These are phyloP conservation scores for Zaprionus vittiger DNA, from an alignment of 1,140 invertebrate genomes.

Conservation along the genomic window DNA sequence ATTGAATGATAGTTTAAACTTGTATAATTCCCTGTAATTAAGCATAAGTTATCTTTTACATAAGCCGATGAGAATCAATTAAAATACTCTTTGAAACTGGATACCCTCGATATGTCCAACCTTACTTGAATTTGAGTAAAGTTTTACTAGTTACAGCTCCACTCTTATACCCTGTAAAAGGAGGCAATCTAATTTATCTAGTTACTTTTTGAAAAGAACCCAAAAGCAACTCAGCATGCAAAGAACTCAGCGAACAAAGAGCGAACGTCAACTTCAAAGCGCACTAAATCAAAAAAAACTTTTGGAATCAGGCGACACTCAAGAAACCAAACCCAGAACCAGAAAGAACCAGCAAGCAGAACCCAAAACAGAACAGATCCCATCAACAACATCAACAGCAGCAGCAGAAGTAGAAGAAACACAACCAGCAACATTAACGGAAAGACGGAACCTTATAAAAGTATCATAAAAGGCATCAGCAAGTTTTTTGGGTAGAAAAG, in stretches of 20 bases:
- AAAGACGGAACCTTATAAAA: conserved; percentile 14
- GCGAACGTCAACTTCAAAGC: conserved; percentile 40
- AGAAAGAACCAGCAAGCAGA: not conserved
- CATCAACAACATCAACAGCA: not conserved
- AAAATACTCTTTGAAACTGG: too few species aligned
- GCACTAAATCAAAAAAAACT: conserved; percentile 55
- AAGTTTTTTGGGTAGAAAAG: conserved; percentile 58
- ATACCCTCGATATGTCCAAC: accelerated
- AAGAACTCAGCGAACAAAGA: conserved; percentile 42
- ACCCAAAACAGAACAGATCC: not conserved
- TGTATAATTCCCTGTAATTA: too few species aligned
- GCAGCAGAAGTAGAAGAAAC: not conserved
- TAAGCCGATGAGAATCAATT: too few species aligned
- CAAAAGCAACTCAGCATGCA: not conserved
- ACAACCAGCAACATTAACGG: not conserved
- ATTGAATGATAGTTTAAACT: too few species aligned
- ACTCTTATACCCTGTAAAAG: not conserved
- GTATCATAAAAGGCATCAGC: conserved; percentile 43
- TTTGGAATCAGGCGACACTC: conserved; percentile 22
- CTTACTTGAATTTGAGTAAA: not conserved
- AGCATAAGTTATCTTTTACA: too few species aligned
- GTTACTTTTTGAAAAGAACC: not conserved
- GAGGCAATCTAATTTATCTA: not conserved
- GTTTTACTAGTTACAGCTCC: not conserved
- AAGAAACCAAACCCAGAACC: not conserved